phyloP scores from a whole-genome alignment of 2,113 vertebrate genomes.

The human region GRCh38 chr7:137687501-137688000 shows the following conservation, averaged over 20 bases:
- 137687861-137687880: background rate
- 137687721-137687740: background rate
- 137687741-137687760: background rate
- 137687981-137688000: background rate
- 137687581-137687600: background rate
- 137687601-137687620: background rate
- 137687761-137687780: background rate
- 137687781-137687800: background rate
- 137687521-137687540: background rate
- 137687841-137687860: background rate
- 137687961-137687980: background rate
- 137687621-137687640: background rate
- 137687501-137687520: background rate
- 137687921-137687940: background rate
- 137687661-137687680: background rate
- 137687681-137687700: background rate
- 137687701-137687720: background rate
- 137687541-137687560: background rate
- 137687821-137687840: background rate
- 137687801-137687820: background rate
- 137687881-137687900: background rate
- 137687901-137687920: background rate
- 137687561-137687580: background rate
- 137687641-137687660: background rate
- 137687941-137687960: background rate